Evolutionary conservation across 2,797 vertebrate species (phyloP).

Genomic region (Clarias laeviceps): DNA sequence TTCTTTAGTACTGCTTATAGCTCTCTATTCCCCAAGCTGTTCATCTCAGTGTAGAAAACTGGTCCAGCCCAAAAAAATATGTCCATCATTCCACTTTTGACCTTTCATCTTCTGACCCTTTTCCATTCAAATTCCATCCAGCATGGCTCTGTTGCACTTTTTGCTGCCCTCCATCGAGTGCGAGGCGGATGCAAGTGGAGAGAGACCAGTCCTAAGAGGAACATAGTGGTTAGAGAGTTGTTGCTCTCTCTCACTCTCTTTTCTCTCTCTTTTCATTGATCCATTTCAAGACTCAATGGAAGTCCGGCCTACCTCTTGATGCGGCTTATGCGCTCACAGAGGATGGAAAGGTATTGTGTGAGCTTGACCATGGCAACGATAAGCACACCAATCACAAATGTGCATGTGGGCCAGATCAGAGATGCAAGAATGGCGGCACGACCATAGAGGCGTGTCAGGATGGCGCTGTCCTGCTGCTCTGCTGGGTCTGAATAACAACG

Average conservation of each 20-base stretch:
- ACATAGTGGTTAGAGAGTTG: conserved; percentile 48
- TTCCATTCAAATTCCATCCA: conserved; percentile 44
- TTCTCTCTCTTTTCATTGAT: conserved; percentile 4
- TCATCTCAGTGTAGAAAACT: neutral
- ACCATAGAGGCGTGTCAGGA: conserved; percentile 88
- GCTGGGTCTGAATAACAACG: conserved; percentile 85
- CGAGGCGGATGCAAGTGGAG: conserved; percentile 27
- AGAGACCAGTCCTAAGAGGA: conserved; percentile 49
- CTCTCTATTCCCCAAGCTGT: neutral
- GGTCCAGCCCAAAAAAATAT: neutral
- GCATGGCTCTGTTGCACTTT: conserved; percentile 33
- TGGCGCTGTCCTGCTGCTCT: conserved; percentile 81
- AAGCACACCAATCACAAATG: conserved; percentile 82
- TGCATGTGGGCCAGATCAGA: conserved; percentile 91
- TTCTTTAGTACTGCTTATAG: conserved; percentile 6
- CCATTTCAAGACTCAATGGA: neutral
- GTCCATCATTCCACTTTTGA: conserved; percentile 2
- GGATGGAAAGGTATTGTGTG: conserved; percentile 90
- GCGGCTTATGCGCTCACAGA: conserved; percentile 85
- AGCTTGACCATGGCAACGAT: conserved; percentile 94
- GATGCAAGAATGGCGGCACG: conserved; percentile 85
- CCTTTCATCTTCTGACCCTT: neutral
- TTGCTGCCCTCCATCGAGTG: conserved; percentile 3
- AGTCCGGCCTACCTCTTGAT: conserved; percentile 82
- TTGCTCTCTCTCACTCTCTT: conserved; percentile 11